phyloP scores from a whole-genome alignment of 2,888 invertebrate species.

The Keiferia lycopersicella region DNA sequence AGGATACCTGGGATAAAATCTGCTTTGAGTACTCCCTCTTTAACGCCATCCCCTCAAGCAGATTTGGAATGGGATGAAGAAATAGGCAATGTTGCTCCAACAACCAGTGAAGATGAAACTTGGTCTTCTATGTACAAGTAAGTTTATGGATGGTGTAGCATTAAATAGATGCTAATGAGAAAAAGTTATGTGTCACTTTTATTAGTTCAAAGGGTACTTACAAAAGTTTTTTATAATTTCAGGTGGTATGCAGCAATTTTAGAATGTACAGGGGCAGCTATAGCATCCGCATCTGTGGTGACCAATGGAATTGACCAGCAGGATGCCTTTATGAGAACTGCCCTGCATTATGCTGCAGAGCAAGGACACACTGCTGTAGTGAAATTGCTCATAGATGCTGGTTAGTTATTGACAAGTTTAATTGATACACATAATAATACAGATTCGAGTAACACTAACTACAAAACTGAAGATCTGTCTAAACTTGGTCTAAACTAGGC shows the following conservation, averaged over 20 bases:
- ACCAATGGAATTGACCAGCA: conserved; percentile 82
- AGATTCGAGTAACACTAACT: too few relatives aligned
- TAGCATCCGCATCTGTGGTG: conserved; percentile 69
- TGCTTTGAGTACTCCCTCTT: conserved; percentile 51
- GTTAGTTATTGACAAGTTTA: conserved; percentile 51
- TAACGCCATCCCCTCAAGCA: conserved; percentile 60
- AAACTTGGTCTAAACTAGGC: too few relatives aligned
- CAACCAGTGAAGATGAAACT: conserved; percentile 77
- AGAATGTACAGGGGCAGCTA: conserved; percentile 83
- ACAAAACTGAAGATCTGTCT: too few relatives aligned
- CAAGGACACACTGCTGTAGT: conserved; percentile 84
- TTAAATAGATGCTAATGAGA: neutral
- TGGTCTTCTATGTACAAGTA: conserved; percentile 78
- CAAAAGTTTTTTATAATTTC: conserved; percentile 50
- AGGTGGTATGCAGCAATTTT: conserved; percentile 89
- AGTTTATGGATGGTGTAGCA: conserved; percentile 32
- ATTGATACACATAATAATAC: too few relatives aligned
- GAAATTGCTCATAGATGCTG: conserved; percentile 82
- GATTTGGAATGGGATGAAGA: conserved; percentile 90
- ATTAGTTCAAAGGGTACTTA: neutral
- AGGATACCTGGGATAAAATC: conserved; percentile 51
- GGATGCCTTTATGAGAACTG: conserved; percentile 84
- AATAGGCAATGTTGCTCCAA: conserved; percentile 79
- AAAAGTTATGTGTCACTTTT: neutral
- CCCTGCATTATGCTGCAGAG: conserved; percentile 88